Evolutionary conservation across 2,113 vertebrate genomes (phyloP).

Genomic region (Strigops habroptila): DNA sequence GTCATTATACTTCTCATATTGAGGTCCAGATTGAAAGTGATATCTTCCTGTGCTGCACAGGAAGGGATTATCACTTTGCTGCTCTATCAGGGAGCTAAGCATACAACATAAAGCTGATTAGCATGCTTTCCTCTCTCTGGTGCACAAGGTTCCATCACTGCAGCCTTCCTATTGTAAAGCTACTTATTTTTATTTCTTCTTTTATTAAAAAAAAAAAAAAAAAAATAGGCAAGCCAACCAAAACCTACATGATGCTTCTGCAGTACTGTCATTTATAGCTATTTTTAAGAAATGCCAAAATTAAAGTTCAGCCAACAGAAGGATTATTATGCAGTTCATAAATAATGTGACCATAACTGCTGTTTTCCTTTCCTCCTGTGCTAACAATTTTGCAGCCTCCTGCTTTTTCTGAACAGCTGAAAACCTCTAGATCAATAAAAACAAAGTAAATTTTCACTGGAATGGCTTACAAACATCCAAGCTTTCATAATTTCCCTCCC

Average conservation of each 20-base stretch:
- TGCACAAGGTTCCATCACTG: neutral
- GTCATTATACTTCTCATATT: neutral
- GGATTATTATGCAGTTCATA: neutral
- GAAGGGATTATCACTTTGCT: neutral
- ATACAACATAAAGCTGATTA: neutral
- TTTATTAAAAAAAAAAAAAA: neutral
- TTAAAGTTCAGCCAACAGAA: neutral
- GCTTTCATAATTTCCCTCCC: neutral
- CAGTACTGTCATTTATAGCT: neutral
- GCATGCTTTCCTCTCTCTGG: neutral
- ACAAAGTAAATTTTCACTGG: neutral
- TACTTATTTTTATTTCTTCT: neutral
- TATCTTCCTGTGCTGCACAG: conserved; percentile 12
- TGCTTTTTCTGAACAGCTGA: conserved; percentile 3
- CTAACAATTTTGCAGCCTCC: neutral
- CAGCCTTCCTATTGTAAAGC: neutral
- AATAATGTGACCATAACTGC: neutral
- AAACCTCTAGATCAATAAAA: conserved; percentile 15
- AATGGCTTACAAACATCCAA: neutral
- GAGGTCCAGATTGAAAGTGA: neutral
- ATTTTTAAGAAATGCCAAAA: neutral
- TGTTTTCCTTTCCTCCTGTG: neutral
- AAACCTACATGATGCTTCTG: neutral
- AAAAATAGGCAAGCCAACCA: neutral
- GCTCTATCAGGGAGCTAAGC: neutral